Evolutionary conservation across 2,888 invertebrate genomes (phyloP).

Genomic region (Epistrophella euchroma): DNA sequence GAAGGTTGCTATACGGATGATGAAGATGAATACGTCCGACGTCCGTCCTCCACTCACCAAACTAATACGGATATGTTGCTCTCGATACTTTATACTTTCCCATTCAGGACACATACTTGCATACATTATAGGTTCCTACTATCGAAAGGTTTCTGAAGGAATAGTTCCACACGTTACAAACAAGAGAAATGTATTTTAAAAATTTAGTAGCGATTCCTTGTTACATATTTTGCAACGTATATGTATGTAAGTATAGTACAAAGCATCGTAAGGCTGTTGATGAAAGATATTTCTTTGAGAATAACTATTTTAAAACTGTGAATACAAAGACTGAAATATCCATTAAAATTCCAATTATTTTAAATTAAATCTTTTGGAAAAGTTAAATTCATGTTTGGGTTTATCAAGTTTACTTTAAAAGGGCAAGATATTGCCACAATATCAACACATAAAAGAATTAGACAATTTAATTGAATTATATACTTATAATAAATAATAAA

Average conservation of each 20-base stretch:
- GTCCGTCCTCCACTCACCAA: neutral
- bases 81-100: neutral
- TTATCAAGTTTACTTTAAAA: too few species aligned
- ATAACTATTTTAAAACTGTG: neutral
- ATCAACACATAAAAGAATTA: too few species aligned
- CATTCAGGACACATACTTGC: neutral
- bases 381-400: neutral
- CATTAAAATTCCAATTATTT: constrained; percentile 4
- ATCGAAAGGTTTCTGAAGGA: neutral
- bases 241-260: neutral
- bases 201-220: neutral
- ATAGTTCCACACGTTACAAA: neutral
- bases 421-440: too few species aligned
- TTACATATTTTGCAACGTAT: neutral
- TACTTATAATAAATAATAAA: too few species aligned
- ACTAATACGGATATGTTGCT: neutral
- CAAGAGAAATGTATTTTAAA: constrained; percentile 1
- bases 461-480: too few species aligned
- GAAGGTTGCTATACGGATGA: constrained; percentile 7
- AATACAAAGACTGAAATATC: neutral
- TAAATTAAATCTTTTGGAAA: neutral
- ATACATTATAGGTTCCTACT: neutral
- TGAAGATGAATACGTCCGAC: constrained; percentile 9
- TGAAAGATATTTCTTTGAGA: neutral
- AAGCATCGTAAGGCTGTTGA: neutral